Base-by-base conservation (phyloP, 2,113 vertebrate species). In the Myrmophylax atrothorax region DNA sequence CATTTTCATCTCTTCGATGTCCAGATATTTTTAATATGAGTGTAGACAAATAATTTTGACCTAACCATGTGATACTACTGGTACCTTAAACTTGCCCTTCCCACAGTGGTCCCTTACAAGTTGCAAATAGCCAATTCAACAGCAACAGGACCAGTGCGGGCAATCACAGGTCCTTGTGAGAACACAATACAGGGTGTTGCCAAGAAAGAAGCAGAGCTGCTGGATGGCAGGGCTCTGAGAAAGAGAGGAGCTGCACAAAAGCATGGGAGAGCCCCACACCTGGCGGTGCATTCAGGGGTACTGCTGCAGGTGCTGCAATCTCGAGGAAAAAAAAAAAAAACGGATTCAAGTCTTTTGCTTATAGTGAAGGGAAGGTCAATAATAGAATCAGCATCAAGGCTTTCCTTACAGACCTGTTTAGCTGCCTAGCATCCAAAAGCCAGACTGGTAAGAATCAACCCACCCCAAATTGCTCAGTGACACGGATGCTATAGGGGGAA, bases 31-130 rank as follows among this genome's bases (percentile, higher is more conserved):
- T 75, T 53, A 55, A 40, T 53, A 15, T n/a, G 31, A 37, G 13
- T 40, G 18, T 20, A 82, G 72, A 74, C 13, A 94, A 94, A 84
- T 35, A 75, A 58, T 70, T 90, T 74, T 79, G 46, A 59, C 28
- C 18, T 84, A 25, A 73, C 7, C 16, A 7, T 9, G 23, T 18
- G 22, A 85, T 52, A 40, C 8, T 29, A 70, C 18, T 47, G 40
- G 24, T 22, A 62, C 19, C 38, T 24, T 70, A 76, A 90, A 90
- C 35, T 9, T 52, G 26, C 1, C 1, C 14, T 62, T 68, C n/a
- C 26, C 15, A 53, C 10, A 5, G 12, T 4, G 0, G n/a, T 68
- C 38, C 26, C 40, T 69, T 50, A 63, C 14, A 4, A 3, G 4
- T 37, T 16, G 47, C 68, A 67, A 28, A 75, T 67, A 11, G 7